A percentile compares a stretch with the other conserved stretches of the same genome.
Evolutionary conservation across 2,797 vertebrate genomes (phyloP).

Genomic region (Ctenochaetus hawaiiensis): DNA sequence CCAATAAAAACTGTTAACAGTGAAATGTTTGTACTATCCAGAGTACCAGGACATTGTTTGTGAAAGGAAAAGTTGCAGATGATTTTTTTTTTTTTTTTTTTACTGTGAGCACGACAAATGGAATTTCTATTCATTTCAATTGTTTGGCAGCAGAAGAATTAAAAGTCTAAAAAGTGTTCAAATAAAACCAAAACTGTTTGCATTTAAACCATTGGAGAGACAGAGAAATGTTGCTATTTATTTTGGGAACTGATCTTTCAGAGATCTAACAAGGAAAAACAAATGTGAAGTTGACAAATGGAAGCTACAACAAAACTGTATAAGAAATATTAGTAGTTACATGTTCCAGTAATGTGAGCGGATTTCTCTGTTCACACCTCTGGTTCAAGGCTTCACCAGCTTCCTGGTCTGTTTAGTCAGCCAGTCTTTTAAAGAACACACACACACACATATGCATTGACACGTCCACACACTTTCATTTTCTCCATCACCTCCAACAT

Average conservation of each 20-base stretch:
- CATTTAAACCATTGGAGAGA: neutral
- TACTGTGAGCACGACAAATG: neutral
- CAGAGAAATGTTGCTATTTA: neutral
- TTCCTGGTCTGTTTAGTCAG: slow-evolving; percentile 42
- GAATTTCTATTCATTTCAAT: neutral
- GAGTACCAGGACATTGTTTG: neutral
- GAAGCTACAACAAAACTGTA: neutral
- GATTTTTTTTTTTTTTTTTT: neutral
- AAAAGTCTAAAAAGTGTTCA: neutral
- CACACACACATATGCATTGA: slow-evolving; percentile 19
- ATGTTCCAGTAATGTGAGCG: slow-evolving; percentile 40
- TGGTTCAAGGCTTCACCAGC: slow-evolving; percentile 63
- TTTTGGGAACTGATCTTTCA: slow-evolving; percentile 8
- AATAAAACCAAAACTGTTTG: neutral
- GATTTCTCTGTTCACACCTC: slow-evolving; percentile 71
- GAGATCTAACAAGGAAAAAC: neutral
- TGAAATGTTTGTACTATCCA: neutral
- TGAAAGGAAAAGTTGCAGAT: neutral
- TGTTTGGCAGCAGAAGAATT: neutral
- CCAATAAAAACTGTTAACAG: neutral
- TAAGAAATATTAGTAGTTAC: slow-evolving; percentile 18
- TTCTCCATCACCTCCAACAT: slow-evolving; percentile 55
- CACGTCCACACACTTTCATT: slow-evolving; percentile 48
- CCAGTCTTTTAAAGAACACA: slow-evolving; percentile 29
- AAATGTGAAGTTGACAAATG: neutral